phyloP scores from a whole-genome alignment of 2,888 invertebrate species.

The Drosophila setosimentum region DNA sequence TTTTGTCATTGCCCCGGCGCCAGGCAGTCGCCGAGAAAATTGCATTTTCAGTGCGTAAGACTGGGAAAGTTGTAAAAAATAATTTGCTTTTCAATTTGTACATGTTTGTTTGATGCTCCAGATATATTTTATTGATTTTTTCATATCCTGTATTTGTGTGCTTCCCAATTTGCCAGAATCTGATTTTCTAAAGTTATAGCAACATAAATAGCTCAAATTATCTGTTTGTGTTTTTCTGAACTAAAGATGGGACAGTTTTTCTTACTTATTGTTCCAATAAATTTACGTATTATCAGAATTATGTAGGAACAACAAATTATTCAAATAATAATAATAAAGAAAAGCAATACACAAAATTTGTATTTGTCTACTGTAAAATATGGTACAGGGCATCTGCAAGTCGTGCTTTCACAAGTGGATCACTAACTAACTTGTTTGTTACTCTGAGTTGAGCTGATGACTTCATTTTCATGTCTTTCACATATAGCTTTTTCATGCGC shows the following conservation, averaged over 20 bases:
- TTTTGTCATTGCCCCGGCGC: constrained; percentile 56
- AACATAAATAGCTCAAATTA: background rate
- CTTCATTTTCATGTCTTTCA: constrained; percentile 57
- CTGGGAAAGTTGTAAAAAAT: constrained; percentile 37
- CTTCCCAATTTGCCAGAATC: background rate
- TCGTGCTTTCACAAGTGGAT: background rate
- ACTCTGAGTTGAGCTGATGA: constrained; percentile 50
- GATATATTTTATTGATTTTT: constrained; percentile 64
- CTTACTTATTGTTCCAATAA: background rate
- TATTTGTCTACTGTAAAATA: background rate
- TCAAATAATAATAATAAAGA: background rate
- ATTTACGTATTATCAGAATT: background rate
- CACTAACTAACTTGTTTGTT: constrained; percentile 17
- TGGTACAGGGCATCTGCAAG: constrained; percentile 9
- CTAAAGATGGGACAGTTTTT: background rate
- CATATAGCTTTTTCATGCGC: constrained; percentile 6
- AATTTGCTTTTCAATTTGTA: constrained; percentile 11
- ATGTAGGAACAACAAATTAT: background rate
- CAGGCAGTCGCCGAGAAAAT: constrained; percentile 62
- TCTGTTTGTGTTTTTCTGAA: background rate
- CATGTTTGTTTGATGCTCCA: constrained; percentile 14
- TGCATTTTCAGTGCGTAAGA: constrained; percentile 58
- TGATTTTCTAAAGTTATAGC: background rate
- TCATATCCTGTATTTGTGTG: constrained; percentile 16
- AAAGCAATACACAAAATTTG: background rate